Evolutionary conservation across 1,140 invertebrate genomes (phyloP).

Genomic region (Conus ventricosus): DNA sequence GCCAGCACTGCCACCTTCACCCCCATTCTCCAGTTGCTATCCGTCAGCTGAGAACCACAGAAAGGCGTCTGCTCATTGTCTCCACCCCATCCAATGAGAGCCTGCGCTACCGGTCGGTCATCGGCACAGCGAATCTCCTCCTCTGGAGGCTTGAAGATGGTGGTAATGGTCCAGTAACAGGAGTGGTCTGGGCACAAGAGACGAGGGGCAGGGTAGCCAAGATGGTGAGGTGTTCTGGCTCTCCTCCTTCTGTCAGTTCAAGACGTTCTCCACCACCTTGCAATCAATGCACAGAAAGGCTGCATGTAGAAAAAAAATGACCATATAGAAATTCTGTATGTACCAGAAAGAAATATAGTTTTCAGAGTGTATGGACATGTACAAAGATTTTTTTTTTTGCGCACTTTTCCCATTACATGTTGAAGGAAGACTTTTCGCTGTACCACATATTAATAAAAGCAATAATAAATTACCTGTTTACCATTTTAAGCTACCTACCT

Average conservation of each 20-base stretch:
- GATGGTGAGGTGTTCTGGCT: constrained; percentile 37
- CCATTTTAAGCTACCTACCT: no score
- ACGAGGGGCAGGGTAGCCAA: constrained; percentile 52
- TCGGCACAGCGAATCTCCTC: constrained; percentile 43
- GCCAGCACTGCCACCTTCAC: constrained; percentile 44
- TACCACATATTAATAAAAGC: no score
- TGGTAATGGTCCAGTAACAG: constrained; percentile 35
- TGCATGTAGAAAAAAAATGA: no score
- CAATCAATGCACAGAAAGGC: not conserved
- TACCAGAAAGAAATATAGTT: no score
- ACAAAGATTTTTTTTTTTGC: no score
- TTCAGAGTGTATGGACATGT: no score
- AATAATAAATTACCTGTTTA: no score
- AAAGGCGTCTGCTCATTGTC: constrained; percentile 9
- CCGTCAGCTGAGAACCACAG: constrained; percentile 48
- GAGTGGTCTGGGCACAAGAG: constrained; percentile 48
- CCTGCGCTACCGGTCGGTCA: constrained; percentile 46
- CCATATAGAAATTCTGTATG: no score
- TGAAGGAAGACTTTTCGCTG: no score
- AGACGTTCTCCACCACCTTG: constrained; percentile 44
- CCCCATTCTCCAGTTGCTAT: constrained; percentile 41
- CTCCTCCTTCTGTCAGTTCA: constrained; percentile 48
- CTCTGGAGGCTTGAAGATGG: constrained; percentile 3
- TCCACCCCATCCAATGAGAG: constrained; percentile 42
- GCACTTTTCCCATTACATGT: no score